Evolutionary conservation across 2,888 invertebrate genomes (phyloP).

Genomic region (Noctua pronuba): DNA sequence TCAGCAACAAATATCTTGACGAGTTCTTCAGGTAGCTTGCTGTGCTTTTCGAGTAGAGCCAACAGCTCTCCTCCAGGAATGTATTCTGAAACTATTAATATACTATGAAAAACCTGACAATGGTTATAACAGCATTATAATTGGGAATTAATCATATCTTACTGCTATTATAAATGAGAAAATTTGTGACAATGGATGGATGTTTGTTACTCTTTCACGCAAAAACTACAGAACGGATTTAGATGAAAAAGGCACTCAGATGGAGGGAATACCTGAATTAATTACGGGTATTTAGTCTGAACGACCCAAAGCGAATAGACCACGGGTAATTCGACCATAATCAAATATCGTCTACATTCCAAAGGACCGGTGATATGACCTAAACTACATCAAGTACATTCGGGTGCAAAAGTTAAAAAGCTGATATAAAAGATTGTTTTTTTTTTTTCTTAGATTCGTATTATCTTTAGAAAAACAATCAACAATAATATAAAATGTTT

Average conservation of each 20-base stretch:
- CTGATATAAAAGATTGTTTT: too few species aligned
- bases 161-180: background rate
- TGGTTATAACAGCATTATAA: background rate
- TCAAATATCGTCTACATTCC: too few species aligned
- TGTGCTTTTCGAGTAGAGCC: constrained; percentile 93
- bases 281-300: too few species aligned
- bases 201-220: background rate
- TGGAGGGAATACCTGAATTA: too few species aligned
- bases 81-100: constrained; percentile 94
- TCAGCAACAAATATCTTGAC: constrained; percentile 96
- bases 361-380: too few species aligned
- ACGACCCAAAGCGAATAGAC: too few species aligned
- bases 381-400: too few species aligned
- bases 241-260: background rate
- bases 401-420: too few species aligned
- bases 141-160: background rate
- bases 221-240: background rate
- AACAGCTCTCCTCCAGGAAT: constrained; percentile 96
- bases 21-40: constrained; percentile 94
- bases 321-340: too few species aligned
- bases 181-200: background rate
- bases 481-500: too few species aligned
- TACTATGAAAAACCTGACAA: constrained; percentile 12
- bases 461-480: too few species aligned
- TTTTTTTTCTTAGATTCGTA: too few species aligned